Conservation (phyloP, 2,113 vertebrate species). For the Amphiprion ocellaris region DNA sequence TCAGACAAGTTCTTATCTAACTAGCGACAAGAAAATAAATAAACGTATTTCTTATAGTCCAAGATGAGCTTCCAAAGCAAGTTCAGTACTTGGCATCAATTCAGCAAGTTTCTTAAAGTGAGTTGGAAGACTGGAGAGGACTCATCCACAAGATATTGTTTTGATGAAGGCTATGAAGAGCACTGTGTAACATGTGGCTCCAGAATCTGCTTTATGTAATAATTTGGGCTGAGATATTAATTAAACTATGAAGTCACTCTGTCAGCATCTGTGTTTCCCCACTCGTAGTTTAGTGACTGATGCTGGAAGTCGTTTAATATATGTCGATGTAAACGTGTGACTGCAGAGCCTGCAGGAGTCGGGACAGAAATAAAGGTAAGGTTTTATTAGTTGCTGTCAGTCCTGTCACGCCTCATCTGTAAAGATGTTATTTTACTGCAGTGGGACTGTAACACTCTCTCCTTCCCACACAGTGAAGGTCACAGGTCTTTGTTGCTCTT, state of each 20-base stretch:
- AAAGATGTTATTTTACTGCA: constrained; percentile 60
- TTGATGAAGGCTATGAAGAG: too few relatives aligned
- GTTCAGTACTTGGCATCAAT: too few relatives aligned
- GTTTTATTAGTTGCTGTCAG: constrained; percentile 58
- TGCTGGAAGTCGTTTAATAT: background rate
- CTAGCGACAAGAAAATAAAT: too few relatives aligned
- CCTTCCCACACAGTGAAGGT: constrained; percentile 58
- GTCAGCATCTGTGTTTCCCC: too few relatives aligned
- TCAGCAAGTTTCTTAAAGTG: too few relatives aligned
- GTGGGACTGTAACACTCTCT: constrained; percentile 8
- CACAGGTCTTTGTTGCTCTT: constrained; percentile 22
- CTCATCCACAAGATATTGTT: too few relatives aligned
- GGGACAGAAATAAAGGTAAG: background rate
- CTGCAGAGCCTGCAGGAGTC: background rate
- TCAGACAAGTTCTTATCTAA: too few relatives aligned
- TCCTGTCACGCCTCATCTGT: constrained; percentile 60
- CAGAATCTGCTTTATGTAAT: background rate
- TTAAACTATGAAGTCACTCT: background rate
- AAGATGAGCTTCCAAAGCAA: too few relatives aligned
- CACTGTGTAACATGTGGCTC: background rate
- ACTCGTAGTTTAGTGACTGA: background rate
- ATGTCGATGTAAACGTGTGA: constrained; percentile 7
- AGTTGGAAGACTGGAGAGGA: too few relatives aligned
- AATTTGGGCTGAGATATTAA: background rate
- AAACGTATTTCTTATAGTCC: too few relatives aligned